Percentiles rank a stretch among this genome's conserved stretches.
These are phyloP conservation scores for Garra rufa DNA, from an alignment of 2,113 vertebrate genomes.

Conservation along the genomic window DNA sequence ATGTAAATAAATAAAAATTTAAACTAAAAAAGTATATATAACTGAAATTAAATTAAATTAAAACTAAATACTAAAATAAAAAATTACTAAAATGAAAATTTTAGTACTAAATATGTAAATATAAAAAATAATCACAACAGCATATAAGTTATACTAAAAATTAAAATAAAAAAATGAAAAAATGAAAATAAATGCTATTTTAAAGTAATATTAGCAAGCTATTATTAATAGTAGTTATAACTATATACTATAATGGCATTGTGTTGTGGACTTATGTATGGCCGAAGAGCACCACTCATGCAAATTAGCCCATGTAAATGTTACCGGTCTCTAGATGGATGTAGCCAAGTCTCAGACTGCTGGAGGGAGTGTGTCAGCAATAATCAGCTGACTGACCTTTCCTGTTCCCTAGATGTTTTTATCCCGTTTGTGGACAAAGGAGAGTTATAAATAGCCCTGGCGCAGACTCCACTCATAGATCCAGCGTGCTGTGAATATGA, in stretches of 20 bases:
- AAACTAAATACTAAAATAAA: too few species aligned
- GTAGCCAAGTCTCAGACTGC: not conserved
- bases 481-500: slow-evolving; percentile 35
- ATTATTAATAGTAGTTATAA: too few species aligned
- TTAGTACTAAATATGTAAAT: too few species aligned
- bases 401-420: slow-evolving; percentile 23
- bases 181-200: too few species aligned
- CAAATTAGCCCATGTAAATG: not conserved
- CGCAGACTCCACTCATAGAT: slow-evolving; percentile 19
- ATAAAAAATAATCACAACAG: too few species aligned
- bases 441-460: slow-evolving; percentile 37
- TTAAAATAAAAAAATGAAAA: too few species aligned
- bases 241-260: not conserved
- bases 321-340: not conserved
- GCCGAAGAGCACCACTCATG: not conserved
- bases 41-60: too few species aligned
- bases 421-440: not conserved
- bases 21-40: too few species aligned
- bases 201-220: too few species aligned
- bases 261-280: not conserved
- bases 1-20: too few species aligned
- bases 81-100: too few species aligned
- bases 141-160: too few species aligned
- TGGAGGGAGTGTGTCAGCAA: slow-evolving; percentile 23
- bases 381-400: slow-evolving; percentile 22